These are phyloP conservation scores for Antechinus stuartii DNA, from an alignment of 2,113 vertebrate species.

Conservation along the genomic window DNA sequence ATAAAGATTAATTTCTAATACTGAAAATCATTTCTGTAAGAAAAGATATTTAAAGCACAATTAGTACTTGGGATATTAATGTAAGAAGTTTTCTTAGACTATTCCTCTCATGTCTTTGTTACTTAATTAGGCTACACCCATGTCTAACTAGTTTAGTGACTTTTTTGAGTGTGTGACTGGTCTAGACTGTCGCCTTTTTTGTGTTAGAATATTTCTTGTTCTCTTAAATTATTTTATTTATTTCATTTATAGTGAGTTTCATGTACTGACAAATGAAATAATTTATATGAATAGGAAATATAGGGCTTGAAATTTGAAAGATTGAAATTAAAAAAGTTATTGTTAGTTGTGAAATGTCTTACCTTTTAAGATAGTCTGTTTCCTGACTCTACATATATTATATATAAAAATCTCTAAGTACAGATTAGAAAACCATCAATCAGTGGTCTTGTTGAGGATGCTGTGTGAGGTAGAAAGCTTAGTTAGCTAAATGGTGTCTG, in stretches of 20 bases:
- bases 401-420: not conserved
- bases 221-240: not conserved
- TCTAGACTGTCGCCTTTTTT: not conserved
- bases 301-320: slow-evolving; percentile 13
- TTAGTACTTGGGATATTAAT: slow-evolving; percentile 19
- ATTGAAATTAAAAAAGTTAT: not conserved
- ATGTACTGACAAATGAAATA: not conserved
- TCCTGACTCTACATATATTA: not conserved
- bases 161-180: not conserved
- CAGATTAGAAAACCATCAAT: not conserved
- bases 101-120: slow-evolving; percentile 12
- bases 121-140: slow-evolving; percentile 18
- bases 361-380: not conserved
- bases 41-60: slow-evolving; percentile 54
- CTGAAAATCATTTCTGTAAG: slow-evolving; percentile 43
- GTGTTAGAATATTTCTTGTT: not conserved
- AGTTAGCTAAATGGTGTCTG: not conserved
- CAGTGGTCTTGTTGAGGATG: not conserved
- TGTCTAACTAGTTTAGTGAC: not conserved
- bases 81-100: slow-evolving; percentile 50
- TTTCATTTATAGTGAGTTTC: not conserved
- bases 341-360: not conserved
- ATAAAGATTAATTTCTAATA: slow-evolving; percentile 1
- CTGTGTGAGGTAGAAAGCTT: not conserved
- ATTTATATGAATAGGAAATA: not conserved